Evolutionary conservation across 2,888 invertebrate species (phyloP).

Genomic region (Volucella bombylans): DNA sequence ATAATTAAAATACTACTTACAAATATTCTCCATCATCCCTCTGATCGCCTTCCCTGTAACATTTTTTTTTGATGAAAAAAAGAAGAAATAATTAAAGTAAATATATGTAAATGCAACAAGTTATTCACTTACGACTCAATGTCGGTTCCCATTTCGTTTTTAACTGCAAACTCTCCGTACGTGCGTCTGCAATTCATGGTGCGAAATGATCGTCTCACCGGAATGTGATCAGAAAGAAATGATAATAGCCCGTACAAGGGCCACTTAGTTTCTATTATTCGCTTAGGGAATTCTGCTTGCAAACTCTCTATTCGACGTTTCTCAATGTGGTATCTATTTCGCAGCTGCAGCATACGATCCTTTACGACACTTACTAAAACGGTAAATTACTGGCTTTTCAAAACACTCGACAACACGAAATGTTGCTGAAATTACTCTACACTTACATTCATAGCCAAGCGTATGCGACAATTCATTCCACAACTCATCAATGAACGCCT

Average conservation of each 20-base stretch:
- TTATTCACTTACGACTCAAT: conserved; percentile 53
- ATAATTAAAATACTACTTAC: conserved; percentile 25
- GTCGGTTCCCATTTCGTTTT: conserved; percentile 55
- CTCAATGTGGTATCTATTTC: conserved; percentile 78
- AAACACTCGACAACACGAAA: neutral
- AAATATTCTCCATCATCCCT: conserved; percentile 48
- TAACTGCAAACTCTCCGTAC: conserved; percentile 51
- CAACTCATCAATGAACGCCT: conserved; percentile 75
- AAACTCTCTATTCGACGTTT: conserved; percentile 76
- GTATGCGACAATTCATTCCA: conserved; percentile 76
- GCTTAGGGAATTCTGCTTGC: conserved; percentile 69
- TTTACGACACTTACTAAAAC: conserved; percentile 75
- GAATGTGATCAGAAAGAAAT: conserved; percentile 77
- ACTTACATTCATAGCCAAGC: conserved; percentile 75
- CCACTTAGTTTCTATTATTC: conserved; percentile 76
- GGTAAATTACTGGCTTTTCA: neutral
- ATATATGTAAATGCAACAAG: conserved; percentile 19
- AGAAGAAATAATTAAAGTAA: neutral
- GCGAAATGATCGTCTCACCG: conserved; percentile 76
- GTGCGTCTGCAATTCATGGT: conserved; percentile 54
- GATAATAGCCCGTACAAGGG: conserved; percentile 76
- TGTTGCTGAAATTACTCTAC: neutral
- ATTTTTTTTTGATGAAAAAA: neutral
- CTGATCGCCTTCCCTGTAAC: conserved; percentile 48
- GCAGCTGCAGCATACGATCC: conserved; percentile 78